Conservation (phyloP, 2,113 vertebrate genomes). For the Charadrius vociferus region DNA sequence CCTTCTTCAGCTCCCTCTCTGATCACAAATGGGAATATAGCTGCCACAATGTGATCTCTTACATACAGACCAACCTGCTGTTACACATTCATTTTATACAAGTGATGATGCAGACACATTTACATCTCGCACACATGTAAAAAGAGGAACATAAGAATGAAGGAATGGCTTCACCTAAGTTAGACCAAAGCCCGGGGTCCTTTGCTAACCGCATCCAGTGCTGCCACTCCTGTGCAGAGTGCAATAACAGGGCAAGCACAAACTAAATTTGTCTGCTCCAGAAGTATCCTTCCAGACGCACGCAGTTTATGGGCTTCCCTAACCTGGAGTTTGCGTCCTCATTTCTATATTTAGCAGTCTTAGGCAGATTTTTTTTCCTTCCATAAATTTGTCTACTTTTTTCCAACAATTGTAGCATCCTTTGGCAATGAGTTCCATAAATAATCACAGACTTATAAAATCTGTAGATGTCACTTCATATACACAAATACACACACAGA, state of each 20-base stretch:
- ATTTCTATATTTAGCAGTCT: neutral
- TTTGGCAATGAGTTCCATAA: neutral
- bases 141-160: neutral
- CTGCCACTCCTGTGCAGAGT: neutral
- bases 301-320: neutral
- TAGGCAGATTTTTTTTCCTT: neutral
- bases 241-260: neutral
- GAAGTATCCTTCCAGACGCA: neutral
- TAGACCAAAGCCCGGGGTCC: neutral
- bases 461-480: neutral
- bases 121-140: neutral
- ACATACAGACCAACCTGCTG: neutral
- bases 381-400: neutral
- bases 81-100: neutral
- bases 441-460: neutral
- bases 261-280: neutral
- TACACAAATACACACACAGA: neutral
- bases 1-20: neutral
- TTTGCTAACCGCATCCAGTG: neutral
- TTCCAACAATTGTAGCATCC: neutral
- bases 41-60: neutral
- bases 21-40: neutral
- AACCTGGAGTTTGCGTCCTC: neutral
- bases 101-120: accelerated
- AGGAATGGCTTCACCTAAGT: neutral